phyloP scores from a whole-genome alignment of 1,140 invertebrate genomes.

The Lithobius niger region DNA sequence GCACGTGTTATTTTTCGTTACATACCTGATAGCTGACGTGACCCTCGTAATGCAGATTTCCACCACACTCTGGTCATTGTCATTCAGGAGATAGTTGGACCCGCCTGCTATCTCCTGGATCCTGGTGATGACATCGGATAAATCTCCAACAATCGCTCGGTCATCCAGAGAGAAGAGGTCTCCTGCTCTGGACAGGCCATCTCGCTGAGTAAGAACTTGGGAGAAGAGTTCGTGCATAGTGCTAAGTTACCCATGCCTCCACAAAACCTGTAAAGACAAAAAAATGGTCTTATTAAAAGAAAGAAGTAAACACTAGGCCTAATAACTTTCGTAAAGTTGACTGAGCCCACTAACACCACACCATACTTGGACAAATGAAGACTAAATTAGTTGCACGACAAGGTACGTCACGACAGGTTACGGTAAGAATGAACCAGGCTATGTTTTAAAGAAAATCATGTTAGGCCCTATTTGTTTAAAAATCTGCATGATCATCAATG shows the following conservation, averaged over 20 bases:
- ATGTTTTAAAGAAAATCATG: no score
- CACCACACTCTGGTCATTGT: slow-evolving; percentile 83
- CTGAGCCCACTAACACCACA: no score
- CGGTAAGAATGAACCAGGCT: no score
- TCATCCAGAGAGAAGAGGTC: slow-evolving; percentile 80
- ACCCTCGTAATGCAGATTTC: slow-evolving; percentile 82
- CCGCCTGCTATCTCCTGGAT: slow-evolving; percentile 66
- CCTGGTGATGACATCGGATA: slow-evolving; percentile 60
- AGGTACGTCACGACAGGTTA: no score
- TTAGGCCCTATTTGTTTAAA: no score
- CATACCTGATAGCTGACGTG: slow-evolving; percentile 64
- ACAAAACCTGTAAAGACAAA: neutral
- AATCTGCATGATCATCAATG: no score
- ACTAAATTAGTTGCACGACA: no score
- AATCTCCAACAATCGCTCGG: slow-evolving; percentile 66
- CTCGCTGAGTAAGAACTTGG: slow-evolving; percentile 68
- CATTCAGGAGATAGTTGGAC: slow-evolving; percentile 64
- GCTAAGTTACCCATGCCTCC: neutral
- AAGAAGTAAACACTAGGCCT: no score
- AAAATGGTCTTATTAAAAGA: no score
- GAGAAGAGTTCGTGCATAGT: slow-evolving; percentile 75
- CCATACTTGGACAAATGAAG: no score
- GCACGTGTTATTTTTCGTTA: slow-evolving; percentile 1
- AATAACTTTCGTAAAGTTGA: no score
- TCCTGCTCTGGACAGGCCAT: slow-evolving; percentile 77